phyloP scores from a whole-genome alignment of 2,888 invertebrate genomes.

The Disparrhopalites patrizii region DNA sequence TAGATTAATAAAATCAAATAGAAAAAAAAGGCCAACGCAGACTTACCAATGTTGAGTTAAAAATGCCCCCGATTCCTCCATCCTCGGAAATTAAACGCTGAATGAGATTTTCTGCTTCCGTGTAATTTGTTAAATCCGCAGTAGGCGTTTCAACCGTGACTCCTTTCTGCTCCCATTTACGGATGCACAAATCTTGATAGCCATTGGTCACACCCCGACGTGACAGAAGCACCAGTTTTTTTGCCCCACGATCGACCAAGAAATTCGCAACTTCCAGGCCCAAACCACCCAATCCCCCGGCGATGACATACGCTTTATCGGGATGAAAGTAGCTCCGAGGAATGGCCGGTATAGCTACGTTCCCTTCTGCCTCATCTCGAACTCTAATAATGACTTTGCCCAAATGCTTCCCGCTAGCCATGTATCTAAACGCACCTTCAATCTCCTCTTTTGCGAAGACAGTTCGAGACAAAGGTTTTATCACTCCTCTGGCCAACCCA shows the following conservation, averaged over 20 bases:
- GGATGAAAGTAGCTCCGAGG: slow-evolving; percentile 58
- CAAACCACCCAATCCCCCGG: slow-evolving; percentile 54
- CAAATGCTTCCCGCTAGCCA: slow-evolving; percentile 73
- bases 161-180: slow-evolving; percentile 12
- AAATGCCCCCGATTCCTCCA: slow-evolving; percentile 76
- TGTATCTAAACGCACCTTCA: slow-evolving; percentile 68
- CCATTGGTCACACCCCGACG: slow-evolving; percentile 26
- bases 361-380: slow-evolving; percentile 50
- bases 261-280: slow-evolving; percentile 30
- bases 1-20: neutral
- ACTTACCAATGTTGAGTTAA: slow-evolving; percentile 76
- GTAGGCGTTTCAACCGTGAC: neutral
- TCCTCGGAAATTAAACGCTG: slow-evolving; percentile 57
- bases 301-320: slow-evolving; percentile 55
- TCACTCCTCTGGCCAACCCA: slow-evolving; percentile 63
- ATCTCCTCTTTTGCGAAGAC: slow-evolving; percentile 64
- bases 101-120: slow-evolving; percentile 6
- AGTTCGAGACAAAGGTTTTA: slow-evolving; percentile 65
- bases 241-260: slow-evolving; percentile 13
- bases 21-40: neutral
- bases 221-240: slow-evolving; percentile 22
- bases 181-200: slow-evolving; percentile 23
- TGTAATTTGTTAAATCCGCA: neutral
- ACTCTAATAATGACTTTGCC: slow-evolving; percentile 65
- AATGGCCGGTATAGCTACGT: slow-evolving; percentile 51